Conservation (phyloP, 2,113 vertebrate species). For the Lepus europaeus region DNA sequence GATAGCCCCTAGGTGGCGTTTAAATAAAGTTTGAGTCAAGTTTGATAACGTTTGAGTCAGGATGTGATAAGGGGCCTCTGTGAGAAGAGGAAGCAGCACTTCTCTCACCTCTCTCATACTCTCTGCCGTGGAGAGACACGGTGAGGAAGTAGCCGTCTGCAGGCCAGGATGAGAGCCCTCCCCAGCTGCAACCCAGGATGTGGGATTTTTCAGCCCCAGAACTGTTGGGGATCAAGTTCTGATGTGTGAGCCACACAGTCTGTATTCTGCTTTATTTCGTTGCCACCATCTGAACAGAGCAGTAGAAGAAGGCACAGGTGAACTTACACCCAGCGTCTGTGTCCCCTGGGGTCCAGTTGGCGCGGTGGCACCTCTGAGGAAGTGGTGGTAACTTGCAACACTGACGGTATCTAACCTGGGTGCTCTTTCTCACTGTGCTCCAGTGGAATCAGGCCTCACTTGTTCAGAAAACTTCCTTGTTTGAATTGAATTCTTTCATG, state of each 20-base stretch:
- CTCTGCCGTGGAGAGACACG: neutral
- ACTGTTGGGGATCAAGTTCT: neutral
- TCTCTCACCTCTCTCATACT: neutral
- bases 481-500: neutral
- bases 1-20: neutral
- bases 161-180: neutral
- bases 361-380: neutral
- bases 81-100: neutral
- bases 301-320: neutral
- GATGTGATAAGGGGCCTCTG: neutral
- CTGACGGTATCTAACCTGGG: neutral
- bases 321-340: neutral
- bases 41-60: neutral
- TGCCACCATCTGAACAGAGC: neutral
- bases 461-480: neutral
- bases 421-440: neutral
- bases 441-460: neutral
- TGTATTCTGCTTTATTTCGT: neutral
- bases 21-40: neutral
- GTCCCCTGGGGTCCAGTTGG: neutral
- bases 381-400: neutral
- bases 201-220: neutral
- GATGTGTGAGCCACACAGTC: neutral
- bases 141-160: neutral
- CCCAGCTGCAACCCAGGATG: neutral